Percentiles rank a stretch among this genome's conserved stretches.
Conservation (phyloP, 2,113 vertebrate genomes). For the Ctenodactylus gundi region DNA sequence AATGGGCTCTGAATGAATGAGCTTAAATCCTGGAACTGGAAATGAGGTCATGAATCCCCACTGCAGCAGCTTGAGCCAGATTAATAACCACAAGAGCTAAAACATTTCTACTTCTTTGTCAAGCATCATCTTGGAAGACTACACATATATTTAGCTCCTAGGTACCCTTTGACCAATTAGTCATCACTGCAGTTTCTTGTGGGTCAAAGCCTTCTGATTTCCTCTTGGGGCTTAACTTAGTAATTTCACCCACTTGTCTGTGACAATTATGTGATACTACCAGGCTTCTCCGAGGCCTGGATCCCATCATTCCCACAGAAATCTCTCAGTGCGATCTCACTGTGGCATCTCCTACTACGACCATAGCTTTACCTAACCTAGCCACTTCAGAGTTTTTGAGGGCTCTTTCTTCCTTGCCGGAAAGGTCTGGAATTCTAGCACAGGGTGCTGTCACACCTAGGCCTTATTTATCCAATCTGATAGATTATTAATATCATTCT, state of each 20-base stretch:
- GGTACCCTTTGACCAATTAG: neutral
- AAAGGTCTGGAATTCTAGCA: neutral
- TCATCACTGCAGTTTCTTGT: neutral
- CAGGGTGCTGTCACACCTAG: neutral
- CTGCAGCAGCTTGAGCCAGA: neutral
- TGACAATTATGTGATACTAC: neutral
- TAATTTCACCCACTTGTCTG: neutral
- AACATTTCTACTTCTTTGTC: neutral
- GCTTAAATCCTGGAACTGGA: neutral
- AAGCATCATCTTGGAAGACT: neutral
- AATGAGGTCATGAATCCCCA: neutral
- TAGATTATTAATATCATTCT: neutral
- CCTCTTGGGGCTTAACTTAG: neutral
- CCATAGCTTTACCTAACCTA: fast-evolving
- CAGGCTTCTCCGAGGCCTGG: neutral
- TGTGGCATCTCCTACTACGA: neutral
- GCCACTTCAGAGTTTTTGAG: neutral
- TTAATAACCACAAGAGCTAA: neutral
- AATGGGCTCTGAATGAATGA: neutral
- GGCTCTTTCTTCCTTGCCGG: neutral
- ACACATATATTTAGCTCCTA: neutral
- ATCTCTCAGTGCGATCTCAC: neutral
- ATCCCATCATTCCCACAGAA: neutral
- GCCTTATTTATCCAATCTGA: neutral
- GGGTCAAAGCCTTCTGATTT: neutral